Evolutionary conservation across 92 coral and sea anemone genomes (phyloP).

Genomic region (Actinostola sp.): DNA sequence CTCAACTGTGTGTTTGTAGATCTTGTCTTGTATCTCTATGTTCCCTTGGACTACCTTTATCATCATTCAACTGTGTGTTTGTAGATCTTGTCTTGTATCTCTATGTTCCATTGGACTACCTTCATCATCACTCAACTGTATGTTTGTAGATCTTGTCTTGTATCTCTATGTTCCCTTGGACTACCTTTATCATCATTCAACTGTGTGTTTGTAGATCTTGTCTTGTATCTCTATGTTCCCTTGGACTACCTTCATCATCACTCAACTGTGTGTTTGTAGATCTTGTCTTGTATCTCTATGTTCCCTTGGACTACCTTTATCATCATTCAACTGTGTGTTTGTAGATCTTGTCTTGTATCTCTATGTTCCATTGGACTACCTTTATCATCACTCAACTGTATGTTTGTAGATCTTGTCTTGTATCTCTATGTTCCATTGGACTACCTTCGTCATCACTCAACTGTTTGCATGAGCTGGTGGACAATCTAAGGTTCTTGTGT

Average conservation of each 20-base stretch:
- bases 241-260: conserved; percentile 69
- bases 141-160: conserved; percentile 79
- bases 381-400: conserved; percentile 63
- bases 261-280: conserved; percentile 73
- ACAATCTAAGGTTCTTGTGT: conserved; percentile 88
- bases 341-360: conserved; percentile 77
- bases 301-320: conserved; percentile 65
- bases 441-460: conserved; percentile 71
- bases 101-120: conserved; percentile 68
- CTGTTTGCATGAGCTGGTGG: conserved; percentile 65
- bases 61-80: conserved; percentile 70
- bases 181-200: conserved; percentile 71
- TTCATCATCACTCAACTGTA: conserved; percentile 63
- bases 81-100: conserved; percentile 77
- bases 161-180: conserved; percentile 62
- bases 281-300: conserved; percentile 72
- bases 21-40: conserved; percentile 72
- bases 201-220: conserved; percentile 80
- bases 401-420: conserved; percentile 74
- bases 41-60: conserved; percentile 65
- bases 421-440: conserved; percentile 61
- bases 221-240: conserved; percentile 60
- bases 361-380: conserved; percentile 68
- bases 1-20: conserved; percentile 73
- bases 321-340: conserved; percentile 70